Evolutionary conservation across 2,113 vertebrate genomes (phyloP), one percentile per base, ranked within the genome.

Genomic region (Alethe castanea): DNA sequence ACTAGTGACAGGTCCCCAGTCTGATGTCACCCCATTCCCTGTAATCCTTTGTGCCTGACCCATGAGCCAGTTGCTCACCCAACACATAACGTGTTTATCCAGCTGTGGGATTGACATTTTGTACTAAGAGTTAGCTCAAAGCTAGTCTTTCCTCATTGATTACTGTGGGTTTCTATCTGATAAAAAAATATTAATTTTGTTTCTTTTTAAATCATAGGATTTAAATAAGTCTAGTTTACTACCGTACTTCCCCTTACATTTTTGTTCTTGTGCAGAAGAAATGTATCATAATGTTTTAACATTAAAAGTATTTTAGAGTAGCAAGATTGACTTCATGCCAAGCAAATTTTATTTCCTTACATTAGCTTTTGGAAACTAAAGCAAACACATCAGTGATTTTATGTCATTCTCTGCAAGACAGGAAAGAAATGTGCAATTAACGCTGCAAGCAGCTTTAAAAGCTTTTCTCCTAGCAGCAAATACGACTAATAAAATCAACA

Each of bases 331-430:
- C 88, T 97, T 97, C 95, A 97, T 96, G 95, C 86, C 96, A 97
- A 97, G 74, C 87, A 95, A 86, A 90, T 97, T 98, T 98, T 97
- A 98, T 97, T 97, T 81, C 76, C 54, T 97, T 95, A 95, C 88
- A 97, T 97, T 96, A 96, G 77, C 54, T 89, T 97, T 97, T 96
- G 93, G 95, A 95, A 97, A 96, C 85, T 95, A 96, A 97, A 97
- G 54, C 93, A 97, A 97, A 97, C 94, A 96, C 95, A 95, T 95
- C 96, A 97, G 78, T 97, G 96, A 95, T 97, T 98, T 98, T 98
- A 97, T 97, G 90, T 91, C 81, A 90, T 93, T 96, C 90, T 97
- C 89, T 96, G 89, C 60, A 94, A 97, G 89, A 94, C 25, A 96
- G 79, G 73, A 95, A 97, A 96, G 96, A 96, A 97, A 95, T 90